Evolutionary conservation across 2,113 vertebrate species (phyloP).

Genomic region (Entomyzon cyanotis): DNA sequence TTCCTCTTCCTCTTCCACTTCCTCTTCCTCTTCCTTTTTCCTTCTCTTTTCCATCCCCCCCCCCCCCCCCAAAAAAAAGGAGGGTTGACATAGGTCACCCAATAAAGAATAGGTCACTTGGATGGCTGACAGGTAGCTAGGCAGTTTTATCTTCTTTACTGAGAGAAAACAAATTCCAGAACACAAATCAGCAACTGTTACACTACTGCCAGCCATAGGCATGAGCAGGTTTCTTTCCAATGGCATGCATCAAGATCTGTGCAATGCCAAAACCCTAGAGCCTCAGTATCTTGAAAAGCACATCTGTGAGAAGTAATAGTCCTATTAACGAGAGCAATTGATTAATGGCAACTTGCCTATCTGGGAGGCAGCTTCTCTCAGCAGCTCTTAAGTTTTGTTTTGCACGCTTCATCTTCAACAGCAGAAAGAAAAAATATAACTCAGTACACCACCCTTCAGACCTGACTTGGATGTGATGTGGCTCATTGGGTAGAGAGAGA

Average conservation of each 20-base stretch:
- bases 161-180: not conserved
- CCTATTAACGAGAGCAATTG: not conserved
- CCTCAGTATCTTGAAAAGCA: not conserved
- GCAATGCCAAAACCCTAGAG: not conserved
- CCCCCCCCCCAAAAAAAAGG: fast-evolving
- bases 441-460: not conserved
- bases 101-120: not conserved
- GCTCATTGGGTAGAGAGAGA: not conserved
- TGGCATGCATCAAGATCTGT: not conserved
- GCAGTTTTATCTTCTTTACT: not conserved
- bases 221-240: not conserved
- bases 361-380: not conserved
- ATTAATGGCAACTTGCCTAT: not conserved
- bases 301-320: not conserved
- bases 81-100: not conserved
- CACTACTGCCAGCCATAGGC: not conserved
- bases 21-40: not conserved
- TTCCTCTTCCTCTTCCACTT: too few relatives aligned
- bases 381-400: not conserved
- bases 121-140: not conserved
- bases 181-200: not conserved
- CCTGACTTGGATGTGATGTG: not conserved
- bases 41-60: too few relatives aligned
- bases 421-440: not conserved
- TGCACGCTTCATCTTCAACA: not conserved